Evolutionary conservation across 1,140 invertebrate genomes (phyloP).

Genomic region (Phymastichus coffea): DNA sequence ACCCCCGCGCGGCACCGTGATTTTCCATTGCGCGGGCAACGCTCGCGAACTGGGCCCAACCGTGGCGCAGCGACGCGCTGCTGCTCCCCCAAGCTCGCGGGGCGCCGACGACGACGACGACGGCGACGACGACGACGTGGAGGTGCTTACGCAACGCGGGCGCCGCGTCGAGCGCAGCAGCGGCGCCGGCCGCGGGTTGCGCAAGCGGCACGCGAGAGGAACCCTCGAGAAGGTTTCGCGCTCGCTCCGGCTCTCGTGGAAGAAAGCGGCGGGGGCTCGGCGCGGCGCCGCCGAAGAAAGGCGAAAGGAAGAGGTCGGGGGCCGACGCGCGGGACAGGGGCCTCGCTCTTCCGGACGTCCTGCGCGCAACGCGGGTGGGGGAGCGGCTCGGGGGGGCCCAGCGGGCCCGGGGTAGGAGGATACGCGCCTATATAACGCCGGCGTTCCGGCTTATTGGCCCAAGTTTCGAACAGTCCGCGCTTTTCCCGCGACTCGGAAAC

Average conservation of each 20-base stretch:
- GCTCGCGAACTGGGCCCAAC: too few relatives aligned
- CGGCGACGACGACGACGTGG: too few relatives aligned
- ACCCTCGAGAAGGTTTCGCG: neutral
- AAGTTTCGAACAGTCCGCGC: conserved; percentile 52
- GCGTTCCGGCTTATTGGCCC: conserved; percentile 55
- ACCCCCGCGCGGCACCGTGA: too few relatives aligned
- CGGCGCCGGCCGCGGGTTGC: too few relatives aligned
- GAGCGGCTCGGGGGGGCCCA: neutral
- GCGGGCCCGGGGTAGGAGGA: conserved; percentile 37
- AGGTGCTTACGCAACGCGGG: too few relatives aligned
- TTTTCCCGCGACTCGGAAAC: conserved; percentile 42
- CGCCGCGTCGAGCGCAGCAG: too few relatives aligned
- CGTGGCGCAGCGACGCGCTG: too few relatives aligned
- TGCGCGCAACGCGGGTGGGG: conserved; percentile 5
- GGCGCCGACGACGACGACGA: too few relatives aligned
- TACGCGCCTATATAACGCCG: conserved; percentile 57
- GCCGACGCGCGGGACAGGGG: neutral
- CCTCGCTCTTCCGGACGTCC: conserved; percentile 30
- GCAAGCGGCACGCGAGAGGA: neutral
- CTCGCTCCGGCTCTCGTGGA: neutral
- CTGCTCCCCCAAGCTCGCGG: too few relatives aligned
- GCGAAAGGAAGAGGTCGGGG: conserved; percentile 24
- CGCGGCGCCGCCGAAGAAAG: conserved; percentile 10
- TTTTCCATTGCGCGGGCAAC: too few relatives aligned
- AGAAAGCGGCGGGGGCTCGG: neutral